These are phyloP conservation scores for Meda fulgida DNA, from an alignment of 2,797 vertebrate genomes.

Conservation along the genomic window DNA sequence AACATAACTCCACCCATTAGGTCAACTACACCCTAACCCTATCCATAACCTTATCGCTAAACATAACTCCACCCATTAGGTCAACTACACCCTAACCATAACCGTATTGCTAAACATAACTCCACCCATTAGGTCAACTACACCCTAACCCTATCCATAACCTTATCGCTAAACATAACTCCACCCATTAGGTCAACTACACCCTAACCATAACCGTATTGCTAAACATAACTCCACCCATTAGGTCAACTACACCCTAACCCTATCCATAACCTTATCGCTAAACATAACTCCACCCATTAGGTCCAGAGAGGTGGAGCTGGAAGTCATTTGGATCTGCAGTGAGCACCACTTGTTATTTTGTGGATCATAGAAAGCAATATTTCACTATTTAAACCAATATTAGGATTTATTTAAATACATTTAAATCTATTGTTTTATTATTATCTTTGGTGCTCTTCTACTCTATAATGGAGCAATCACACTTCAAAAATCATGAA, in stretches of 20 bases:
- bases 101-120: not conserved
- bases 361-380: not conserved
- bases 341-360: not conserved
- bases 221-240: not conserved
- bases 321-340: not conserved
- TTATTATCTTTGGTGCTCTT: not conserved
- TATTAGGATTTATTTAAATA: not conserved
- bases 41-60: too few species aligned
- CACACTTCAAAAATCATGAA: not conserved
- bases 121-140: not conserved
- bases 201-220: not conserved
- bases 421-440: not conserved
- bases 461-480: not conserved
- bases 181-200: not conserved
- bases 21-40: too few species aligned
- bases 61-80: too few species aligned
- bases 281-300: not conserved
- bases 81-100: not conserved
- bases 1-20: not conserved
- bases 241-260: too few species aligned
- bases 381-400: not conserved
- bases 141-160: too few species aligned
- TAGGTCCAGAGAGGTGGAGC: not conserved
- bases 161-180: too few species aligned
- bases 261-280: too few species aligned